Evolutionary conservation across 2,888 invertebrate species (phyloP).

Genomic region (Drymonia ruficornis): DNA sequence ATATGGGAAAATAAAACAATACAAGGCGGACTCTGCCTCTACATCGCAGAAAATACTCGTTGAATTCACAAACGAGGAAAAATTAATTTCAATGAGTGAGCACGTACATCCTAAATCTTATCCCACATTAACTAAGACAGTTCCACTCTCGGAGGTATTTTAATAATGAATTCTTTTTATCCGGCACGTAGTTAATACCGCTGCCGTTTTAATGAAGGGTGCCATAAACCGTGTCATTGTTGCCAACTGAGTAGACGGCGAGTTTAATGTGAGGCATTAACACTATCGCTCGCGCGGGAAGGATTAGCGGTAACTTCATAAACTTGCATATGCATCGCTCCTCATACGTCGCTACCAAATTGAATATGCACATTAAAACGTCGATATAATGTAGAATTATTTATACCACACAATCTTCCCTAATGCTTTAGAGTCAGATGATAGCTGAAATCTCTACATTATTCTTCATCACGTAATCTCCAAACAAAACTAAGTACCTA

Average conservation of each 20-base stretch:
- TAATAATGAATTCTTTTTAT: slow-evolving; percentile 78
- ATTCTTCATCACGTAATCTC: too few relatives aligned
- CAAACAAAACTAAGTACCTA: too few relatives aligned
- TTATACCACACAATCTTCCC: background rate
- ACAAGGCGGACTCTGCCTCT: too few relatives aligned
- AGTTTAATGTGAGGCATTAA: slow-evolving; percentile 53
- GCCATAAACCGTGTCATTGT: slow-evolving; percentile 71
- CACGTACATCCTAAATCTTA: slow-evolving; percentile 79
- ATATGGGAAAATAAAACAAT: background rate
- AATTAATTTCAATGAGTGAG: slow-evolving; percentile 56
- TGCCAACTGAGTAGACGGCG: slow-evolving; percentile 28
- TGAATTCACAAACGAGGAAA: slow-evolving; percentile 36
- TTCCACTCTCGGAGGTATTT: slow-evolving; percentile 71
- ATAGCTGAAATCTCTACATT: too few relatives aligned
- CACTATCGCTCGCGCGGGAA: slow-evolving; percentile 48
- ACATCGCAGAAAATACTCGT: background rate
- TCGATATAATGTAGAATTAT: slow-evolving; percentile 2
- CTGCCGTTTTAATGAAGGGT: slow-evolving; percentile 68
- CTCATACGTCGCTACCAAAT: slow-evolving; percentile 13
- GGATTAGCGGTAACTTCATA: slow-evolving; percentile 51
- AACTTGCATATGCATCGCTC: slow-evolving; percentile 42
- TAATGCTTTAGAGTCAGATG: too few relatives aligned
- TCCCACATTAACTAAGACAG: slow-evolving; percentile 71
- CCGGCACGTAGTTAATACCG: slow-evolving; percentile 72
- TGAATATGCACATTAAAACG: slow-evolving; percentile 10